A percentile compares a stretch with the other conserved stretches of the same genome.
Evolutionary conservation across 1,140 invertebrate genomes (phyloP).

Genomic region (Brachionus rotundiformis): DNA sequence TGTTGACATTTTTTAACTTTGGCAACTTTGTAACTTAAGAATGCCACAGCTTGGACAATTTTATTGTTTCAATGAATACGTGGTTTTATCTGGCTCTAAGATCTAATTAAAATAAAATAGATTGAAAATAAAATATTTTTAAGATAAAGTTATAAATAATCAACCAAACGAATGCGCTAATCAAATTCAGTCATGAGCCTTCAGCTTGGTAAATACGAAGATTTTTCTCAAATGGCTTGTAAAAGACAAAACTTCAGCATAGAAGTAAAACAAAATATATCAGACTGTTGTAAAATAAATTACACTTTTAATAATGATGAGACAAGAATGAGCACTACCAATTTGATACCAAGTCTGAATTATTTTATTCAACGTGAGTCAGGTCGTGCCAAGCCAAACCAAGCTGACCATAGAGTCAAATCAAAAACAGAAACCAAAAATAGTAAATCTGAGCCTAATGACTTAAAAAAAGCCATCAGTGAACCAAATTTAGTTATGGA

Average conservation of each 20-base stretch:
- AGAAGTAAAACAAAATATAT: too few relatives aligned
- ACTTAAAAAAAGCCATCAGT: neutral
- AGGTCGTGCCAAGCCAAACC: neutral
- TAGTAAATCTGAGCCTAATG: neutral
- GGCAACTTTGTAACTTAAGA: neutral
- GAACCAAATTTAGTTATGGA: slow-evolving; percentile 23
- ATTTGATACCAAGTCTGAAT: slow-evolving; percentile 25
- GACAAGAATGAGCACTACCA: slow-evolving; percentile 11
- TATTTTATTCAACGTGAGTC: neutral
- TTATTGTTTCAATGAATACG: too few relatives aligned
- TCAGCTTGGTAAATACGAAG: neutral
- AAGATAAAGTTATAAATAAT: too few relatives aligned
- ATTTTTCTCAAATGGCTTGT: neutral
- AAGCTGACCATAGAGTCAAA: neutral
- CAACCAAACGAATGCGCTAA: neutral
- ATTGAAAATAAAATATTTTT: neutral
- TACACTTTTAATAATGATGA: neutral
- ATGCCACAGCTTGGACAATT: neutral
- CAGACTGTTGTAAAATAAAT: too few relatives aligned
- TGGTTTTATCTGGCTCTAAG: neutral
- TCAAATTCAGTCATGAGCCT: neutral
- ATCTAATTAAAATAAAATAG: neutral
- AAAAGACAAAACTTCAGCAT: too few relatives aligned
- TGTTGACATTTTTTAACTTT: neutral
- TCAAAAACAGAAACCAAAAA: neutral